A percentile compares a stretch with the other conserved stretches of the same genome.
phyloP scores from a whole-genome alignment of 2,113 vertebrate species.

The Pelmatolapia mariae region DNA sequence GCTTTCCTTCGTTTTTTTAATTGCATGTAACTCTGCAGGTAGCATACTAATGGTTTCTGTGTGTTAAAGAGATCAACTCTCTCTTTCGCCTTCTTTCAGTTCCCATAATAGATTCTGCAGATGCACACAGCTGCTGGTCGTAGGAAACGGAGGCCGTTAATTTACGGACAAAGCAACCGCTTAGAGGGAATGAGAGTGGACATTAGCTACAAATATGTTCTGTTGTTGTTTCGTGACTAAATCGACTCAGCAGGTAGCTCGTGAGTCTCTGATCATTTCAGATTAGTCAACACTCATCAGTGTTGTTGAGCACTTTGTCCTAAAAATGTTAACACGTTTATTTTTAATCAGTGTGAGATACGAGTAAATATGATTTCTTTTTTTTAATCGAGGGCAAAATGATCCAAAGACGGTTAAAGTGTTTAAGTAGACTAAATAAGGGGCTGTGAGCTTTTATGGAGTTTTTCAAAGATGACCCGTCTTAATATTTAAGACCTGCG shows the following conservation, averaged over 20 bases:
- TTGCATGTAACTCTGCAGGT: conserved; percentile 31
- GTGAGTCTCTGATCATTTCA: conserved; percentile 15
- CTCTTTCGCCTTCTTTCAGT: not conserved
- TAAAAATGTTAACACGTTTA: not conserved
- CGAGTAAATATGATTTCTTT: not conserved
- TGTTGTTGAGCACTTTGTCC: conserved; percentile 47
- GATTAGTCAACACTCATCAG: not conserved
- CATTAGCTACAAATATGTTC: not conserved
- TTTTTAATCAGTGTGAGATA: not conserved
- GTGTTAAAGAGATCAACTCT: conserved; percentile 5
- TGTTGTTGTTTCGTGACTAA: not conserved
- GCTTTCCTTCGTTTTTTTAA: conserved; percentile 22
- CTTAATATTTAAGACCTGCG: not conserved
- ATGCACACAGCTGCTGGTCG: not conserved
- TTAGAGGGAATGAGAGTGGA: not conserved
- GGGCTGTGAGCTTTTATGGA: not conserved
- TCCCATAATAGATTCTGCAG: not conserved
- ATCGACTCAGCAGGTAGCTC: not conserved
- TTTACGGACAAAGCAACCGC: not conserved
- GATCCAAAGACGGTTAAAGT: conserved; percentile 16
- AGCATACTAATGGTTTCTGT: conserved; percentile 33
- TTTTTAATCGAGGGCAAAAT: not conserved
- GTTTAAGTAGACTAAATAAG: not conserved
- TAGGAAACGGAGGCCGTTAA: not conserved
- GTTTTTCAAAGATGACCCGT: not conserved